Evolutionary conservation across 2,797 vertebrate genomes (phyloP), one percentile per base, ranked within the genome.

Genomic region (Valencia hispanica): DNA sequence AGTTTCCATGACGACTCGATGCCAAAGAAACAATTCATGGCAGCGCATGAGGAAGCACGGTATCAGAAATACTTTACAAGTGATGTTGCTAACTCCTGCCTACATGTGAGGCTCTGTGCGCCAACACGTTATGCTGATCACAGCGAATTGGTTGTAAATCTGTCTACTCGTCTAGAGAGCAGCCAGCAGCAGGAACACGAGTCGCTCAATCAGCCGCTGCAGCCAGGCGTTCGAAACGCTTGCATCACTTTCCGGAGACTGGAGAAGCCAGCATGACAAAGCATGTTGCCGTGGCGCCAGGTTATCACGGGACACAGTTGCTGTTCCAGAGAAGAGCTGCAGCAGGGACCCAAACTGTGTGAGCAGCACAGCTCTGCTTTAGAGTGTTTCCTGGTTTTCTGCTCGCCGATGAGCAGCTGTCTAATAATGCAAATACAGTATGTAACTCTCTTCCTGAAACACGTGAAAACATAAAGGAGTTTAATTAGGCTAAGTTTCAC

Each of bases 191-290:
- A n/a, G n/a, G n/a, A 50, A n/a, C 12, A 10, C 65, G 3, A 25
- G 20, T 11, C 36, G 3, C 9, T n/a, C 34, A n/a, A 22, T 48
- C 65, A 43, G 48, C 8, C 57, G 17, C 27, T n/a, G 50, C 32
- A 79, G 41, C 43, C 76, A 78, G 78, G 59, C 59, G 43, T 51
- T 6, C 61, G 6, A 22, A 80, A 74, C 77, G 68, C 75, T 75
- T 68, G 45, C 82, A 73, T 77, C 79, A 77, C 74, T 55, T 77
- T 55, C 81, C 82, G 79, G 88, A 91, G 89, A 91, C 51, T 27
- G 22, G 83, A 88, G 83, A 77, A 74, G 53, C 76, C 63, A 39
- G 27, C 8, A 22, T 80, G 82, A 88, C 86, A 43, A 80, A 80
- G 80, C 89, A 70, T 53, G 84, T 87, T 84, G 39, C 81, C 80